phyloP scores from a whole-genome alignment of 64 coral and sea anemone genomes.

The Acropora tenuis region DNA sequence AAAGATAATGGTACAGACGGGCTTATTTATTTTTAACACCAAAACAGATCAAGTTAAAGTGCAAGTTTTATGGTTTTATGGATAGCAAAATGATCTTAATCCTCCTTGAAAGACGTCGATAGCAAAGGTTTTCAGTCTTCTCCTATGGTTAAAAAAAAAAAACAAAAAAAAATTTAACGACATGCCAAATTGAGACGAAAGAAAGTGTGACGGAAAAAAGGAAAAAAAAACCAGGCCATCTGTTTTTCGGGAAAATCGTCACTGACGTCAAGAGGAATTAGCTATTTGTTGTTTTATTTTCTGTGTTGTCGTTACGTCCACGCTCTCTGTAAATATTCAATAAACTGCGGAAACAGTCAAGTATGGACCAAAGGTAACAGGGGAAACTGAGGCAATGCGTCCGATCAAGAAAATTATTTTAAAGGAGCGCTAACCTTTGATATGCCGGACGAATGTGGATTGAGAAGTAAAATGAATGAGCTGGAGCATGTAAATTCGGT shows the following conservation, averaged over 20 bases:
- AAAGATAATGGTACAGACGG: neutral
- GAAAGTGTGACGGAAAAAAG: neutral
- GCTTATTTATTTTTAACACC: neutral
- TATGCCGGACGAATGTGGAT: neutral
- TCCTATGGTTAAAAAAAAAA: too few relatives aligned
- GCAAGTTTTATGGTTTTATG: too few relatives aligned
- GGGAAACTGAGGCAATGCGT: neutral
- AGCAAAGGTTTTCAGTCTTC: too few relatives aligned
- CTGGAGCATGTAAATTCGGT: too few relatives aligned
- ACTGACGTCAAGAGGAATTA: neutral
- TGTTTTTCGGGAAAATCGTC: neutral
- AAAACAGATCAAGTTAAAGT: neutral
- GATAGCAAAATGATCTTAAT: neutral
- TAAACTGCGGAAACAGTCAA: slow-evolving; percentile 42
- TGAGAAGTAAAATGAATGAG: too few relatives aligned
- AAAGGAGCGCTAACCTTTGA: neutral
- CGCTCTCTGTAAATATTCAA: slow-evolving; percentile 33
- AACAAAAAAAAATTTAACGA: too few relatives aligned
- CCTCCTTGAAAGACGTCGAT: neutral
- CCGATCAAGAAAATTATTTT: neutral
- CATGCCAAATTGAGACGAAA: neutral
- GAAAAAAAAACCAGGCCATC: neutral
- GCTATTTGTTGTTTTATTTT: slow-evolving; percentile 13
- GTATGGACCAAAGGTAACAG: neutral
- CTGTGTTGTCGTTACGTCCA: neutral